Base-by-base conservation (phyloP, 2,888 invertebrate species). In the Volucella bombylans region DNA sequence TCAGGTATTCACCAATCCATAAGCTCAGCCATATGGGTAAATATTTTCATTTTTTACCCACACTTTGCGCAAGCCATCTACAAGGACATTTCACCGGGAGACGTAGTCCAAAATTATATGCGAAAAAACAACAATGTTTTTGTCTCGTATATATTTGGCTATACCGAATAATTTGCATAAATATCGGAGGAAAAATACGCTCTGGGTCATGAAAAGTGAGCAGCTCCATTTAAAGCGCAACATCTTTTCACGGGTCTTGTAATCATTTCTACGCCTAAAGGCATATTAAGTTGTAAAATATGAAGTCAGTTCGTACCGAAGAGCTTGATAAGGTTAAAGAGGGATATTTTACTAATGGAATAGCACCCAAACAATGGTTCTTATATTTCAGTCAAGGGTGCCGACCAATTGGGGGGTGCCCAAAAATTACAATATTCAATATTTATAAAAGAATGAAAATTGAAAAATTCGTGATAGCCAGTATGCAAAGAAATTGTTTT, bases 201-300 rank as follows among this genome's bases (percentile, higher is more conserved):
- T 61, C 9, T 61, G 41, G 41, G 61, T 15, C 12, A 39, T 39
- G 14, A 55, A 55, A 18, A 43, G 43, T 43, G 43, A 11, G 39
- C 39, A 9, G 39, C 14, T 10, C 9, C 2, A 9, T n/a, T 31
- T 9, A 31, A 55, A 55, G 55, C 15, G 14, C 57, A 15, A 57
- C 57, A 57, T 57, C 15, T 57, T 39, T 61, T 43, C 23, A 45
- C 18, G 18, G 23, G 47, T 61, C 47, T 18, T 61, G n/a, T 47
- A 23, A 47, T 23, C 45, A 47, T 47, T 31, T 12, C 18, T 61
- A 31, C 1, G 9, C 61, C 23, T 18, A 59, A 59, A 23, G 61
- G 45, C 23, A 8, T 31, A 23, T 15, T 31, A 43, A n/a, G 61
- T 31, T 47, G 47, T 47, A 31, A 45, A 38, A 11, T 45, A 23